Base-by-base conservation (phyloP, 2,797 vertebrate species). In the Onychomys torridus region DNA sequence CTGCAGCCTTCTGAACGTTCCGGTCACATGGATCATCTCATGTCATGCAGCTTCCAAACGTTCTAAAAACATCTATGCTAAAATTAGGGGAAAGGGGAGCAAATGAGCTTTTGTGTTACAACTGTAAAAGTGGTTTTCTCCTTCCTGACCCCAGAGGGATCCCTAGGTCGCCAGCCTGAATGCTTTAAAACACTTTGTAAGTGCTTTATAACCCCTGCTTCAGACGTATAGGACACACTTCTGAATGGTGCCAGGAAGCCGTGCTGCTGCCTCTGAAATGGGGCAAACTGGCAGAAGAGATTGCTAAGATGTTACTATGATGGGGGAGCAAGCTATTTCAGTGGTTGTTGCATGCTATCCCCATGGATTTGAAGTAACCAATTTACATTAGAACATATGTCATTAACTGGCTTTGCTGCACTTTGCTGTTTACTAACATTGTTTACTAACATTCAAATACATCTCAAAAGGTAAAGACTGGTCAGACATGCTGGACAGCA, bases 381-480 rank as follows among this genome's bases (percentile, higher is more conserved):
- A 78, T 90, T 93, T 90, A 49, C 21, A 25, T 34, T 73, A 84
- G 84, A 82, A 65, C 69, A 13, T 23, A 1, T 63, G 16, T 79
- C n/a, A 32, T 61, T 81, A 94, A 57, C 19, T 85, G n/a, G 63
- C 75, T 43, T 93, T 25, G 1, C n/a, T 25, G 2, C 37, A 69
- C n/a, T 27, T 94, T 67, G 40, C 14, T 90, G 29, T 21, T 43
- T 43, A 14, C 34, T 85, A 76, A 73, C 0, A n/a, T 57, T 86
- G 29, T 25, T 43, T 75, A 6, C 34, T 85, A 76, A 73, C 0
- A 32, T 57, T 34, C 1, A 19, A 37, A 89, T 77, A 57, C n/a
- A 25, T 90, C 93, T 90, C 82, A 79, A 75, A 91, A 91, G 75
- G 8, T 67, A 63, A 89, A 91, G 83, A 89, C 43, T 25, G 29